phyloP scores from a whole-genome alignment of 2,888 invertebrate species.

The Caenorhabditis afra region DNA sequence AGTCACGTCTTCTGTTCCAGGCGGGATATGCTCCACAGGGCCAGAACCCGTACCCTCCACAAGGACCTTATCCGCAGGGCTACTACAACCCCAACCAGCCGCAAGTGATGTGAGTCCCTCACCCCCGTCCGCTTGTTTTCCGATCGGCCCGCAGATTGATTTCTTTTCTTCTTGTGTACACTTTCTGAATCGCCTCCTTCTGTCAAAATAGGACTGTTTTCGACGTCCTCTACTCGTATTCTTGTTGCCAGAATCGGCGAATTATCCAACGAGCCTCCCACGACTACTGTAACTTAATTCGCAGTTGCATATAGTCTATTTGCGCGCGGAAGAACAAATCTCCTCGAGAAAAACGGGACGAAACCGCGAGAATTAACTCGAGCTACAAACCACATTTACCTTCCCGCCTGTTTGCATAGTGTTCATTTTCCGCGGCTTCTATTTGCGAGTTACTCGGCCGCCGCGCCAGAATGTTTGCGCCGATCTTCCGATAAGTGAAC shows the following conservation, averaged over 20 bases:
- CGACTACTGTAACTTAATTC: neutral
- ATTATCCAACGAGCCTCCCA: too few relatives aligned
- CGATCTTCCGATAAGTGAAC: conserved; percentile 7
- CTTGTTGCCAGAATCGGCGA: too few relatives aligned
- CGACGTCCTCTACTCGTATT: too few relatives aligned
- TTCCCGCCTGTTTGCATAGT: conserved; percentile 38
- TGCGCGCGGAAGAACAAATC: neutral
- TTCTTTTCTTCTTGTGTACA: conserved; percentile 2
- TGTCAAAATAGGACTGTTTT: neutral
- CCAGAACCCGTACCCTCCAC: conserved; percentile 66
- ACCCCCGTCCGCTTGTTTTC: too few relatives aligned
- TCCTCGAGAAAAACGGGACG: neutral
- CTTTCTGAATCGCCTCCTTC: neutral
- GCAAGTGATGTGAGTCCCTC: conserved; percentile 74
- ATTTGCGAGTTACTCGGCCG: conserved; percentile 45
- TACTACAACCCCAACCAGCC: conserved; percentile 73
- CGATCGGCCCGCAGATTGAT: conserved; percentile 5
- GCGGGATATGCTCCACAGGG: conserved; percentile 57
- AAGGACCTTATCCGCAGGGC: conserved; percentile 71
- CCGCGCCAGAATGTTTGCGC: conserved; percentile 10
- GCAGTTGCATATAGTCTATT: neutral
- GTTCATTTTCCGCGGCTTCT: conserved; percentile 50
- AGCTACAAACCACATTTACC: conserved; percentile 48
- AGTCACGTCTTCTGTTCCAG: conserved; percentile 32
- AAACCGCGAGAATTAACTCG: neutral